Conservation (phyloP, 1,140 invertebrate genomes). For the Procambarus virginalis region DNA sequence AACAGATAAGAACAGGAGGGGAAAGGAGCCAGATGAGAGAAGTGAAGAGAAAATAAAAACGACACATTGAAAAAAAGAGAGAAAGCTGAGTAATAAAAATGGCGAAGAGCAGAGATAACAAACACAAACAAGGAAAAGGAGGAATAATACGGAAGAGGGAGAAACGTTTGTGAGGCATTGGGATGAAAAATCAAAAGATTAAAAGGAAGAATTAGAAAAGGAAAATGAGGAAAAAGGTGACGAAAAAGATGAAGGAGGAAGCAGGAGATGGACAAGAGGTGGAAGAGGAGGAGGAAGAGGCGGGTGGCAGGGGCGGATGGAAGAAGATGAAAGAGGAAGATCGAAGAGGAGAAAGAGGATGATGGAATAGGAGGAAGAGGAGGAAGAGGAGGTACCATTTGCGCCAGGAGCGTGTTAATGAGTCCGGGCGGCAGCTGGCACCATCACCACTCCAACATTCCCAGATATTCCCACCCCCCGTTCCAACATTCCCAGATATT, state of each 20-base stretch:
- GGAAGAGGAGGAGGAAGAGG: neutral
- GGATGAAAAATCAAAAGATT: neutral
- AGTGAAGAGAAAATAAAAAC: neutral
- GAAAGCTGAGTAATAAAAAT: neutral
- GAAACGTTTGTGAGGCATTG: neutral
- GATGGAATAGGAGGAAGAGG: neutral
- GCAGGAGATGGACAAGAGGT: neutral
- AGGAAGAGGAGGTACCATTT: slow-evolving; percentile 25
- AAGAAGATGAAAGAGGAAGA: neutral
- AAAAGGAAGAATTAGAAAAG: neutral
- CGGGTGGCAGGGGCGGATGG: neutral
- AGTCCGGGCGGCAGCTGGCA: slow-evolving; percentile 42
- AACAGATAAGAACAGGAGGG: neutral
- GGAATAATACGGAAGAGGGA: neutral
- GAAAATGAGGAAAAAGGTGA: neutral
- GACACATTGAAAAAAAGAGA: neutral
- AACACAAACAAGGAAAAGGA: neutral
- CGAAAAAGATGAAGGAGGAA: neutral
- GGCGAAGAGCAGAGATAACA: neutral
- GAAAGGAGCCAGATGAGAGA: neutral
- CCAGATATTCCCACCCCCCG: slow-evolving; percentile 47
- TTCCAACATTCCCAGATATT: slow-evolving; percentile 47
- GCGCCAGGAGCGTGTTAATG: slow-evolving; percentile 51
- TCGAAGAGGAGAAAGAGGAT: neutral
- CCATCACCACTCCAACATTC: slow-evolving; percentile 39